Evolutionary conservation across 1,140 invertebrate species (phyloP).

Genomic region (Cherax quadricarinatus): DNA sequence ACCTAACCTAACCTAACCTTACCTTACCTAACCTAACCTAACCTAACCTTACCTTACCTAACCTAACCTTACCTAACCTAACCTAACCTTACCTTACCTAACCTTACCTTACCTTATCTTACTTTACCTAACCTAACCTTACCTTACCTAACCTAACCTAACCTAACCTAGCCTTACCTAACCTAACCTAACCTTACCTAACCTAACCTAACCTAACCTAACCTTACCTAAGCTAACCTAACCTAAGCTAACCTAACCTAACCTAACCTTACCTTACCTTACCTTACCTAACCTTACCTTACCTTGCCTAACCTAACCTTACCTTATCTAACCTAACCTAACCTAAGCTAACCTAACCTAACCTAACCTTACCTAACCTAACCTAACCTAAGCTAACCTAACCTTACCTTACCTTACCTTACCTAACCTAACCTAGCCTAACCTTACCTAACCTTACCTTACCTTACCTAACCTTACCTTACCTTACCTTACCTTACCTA

Average conservation of each 20-base stretch:
- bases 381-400: not conserved
- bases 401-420: not conserved
- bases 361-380: not conserved
- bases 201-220: not conserved
- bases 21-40: not conserved
- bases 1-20: not conserved
- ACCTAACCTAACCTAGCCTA: not conserved
- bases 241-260: not conserved
- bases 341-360: not conserved
- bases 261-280: not conserved
- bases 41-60: not conserved
- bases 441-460: slow-evolving; percentile 8
- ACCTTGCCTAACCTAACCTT: not conserved
- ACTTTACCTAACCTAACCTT: not conserved
- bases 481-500: not conserved
- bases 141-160: not conserved
- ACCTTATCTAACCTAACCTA: not conserved
- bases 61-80: not conserved
- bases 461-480: not conserved
- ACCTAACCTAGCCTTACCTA: not conserved
- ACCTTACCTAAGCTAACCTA: not conserved
- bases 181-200: not conserved
- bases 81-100: not conserved
- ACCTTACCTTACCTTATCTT: slow-evolving; percentile 10
- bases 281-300: not conserved